Evolutionary conservation across 2,113 vertebrate species (phyloP).

Genomic region (Sylvia atricapilla): DNA sequence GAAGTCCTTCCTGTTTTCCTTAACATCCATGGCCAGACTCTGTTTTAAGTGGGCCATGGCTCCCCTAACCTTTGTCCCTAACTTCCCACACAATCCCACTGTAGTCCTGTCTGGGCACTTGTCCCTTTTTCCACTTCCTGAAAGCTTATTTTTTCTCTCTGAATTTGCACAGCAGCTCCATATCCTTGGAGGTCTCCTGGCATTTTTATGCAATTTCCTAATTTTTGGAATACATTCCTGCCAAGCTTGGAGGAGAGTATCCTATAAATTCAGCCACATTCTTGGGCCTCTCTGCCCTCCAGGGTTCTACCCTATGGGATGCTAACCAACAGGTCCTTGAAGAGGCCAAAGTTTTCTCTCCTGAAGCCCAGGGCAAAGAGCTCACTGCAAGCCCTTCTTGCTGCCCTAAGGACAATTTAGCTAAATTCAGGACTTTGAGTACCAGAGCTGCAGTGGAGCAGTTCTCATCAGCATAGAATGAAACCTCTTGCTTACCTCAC

Average conservation of each 20-base stretch:
- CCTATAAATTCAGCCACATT: neutral
- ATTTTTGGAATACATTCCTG: neutral
- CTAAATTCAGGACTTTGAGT: neutral
- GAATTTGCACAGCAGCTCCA: neutral
- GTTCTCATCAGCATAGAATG: neutral
- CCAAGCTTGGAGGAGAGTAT: neutral
- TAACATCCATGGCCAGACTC: neutral
- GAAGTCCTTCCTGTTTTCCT: neutral
- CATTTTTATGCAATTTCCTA: neutral
- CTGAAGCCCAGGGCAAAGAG: neutral
- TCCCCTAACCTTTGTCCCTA: neutral
- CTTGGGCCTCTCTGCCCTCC: neutral
- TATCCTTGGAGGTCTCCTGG: neutral
- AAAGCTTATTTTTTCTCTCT: neutral
- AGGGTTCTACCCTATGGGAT: too few species aligned
- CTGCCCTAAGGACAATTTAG: neutral
- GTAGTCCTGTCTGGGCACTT: neutral
- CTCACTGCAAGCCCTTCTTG: neutral
- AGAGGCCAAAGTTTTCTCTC: neutral
- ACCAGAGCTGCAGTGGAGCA: neutral
- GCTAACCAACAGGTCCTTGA: neutral
- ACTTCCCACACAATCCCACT: neutral
- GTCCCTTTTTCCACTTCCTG: neutral
- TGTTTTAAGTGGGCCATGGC: too few species aligned
- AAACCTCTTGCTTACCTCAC: fast-evolving